These are phyloP conservation scores for Lathronympha strigana DNA, from an alignment of 2,888 invertebrate genomes.

Conservation along the genomic window DNA sequence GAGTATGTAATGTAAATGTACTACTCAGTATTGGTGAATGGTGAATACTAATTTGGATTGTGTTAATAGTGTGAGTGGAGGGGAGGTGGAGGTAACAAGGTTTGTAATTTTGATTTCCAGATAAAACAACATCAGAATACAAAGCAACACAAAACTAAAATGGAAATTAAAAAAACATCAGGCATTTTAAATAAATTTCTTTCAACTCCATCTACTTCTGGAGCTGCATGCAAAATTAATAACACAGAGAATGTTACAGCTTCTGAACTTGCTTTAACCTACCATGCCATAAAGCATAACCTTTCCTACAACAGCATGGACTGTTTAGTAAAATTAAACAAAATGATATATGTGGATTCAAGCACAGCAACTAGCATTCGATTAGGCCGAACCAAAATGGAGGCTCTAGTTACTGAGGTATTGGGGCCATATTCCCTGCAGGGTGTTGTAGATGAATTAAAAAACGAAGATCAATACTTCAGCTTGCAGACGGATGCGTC, in stretches of 20 bases:
- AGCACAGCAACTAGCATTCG: slow-evolving; percentile 45
- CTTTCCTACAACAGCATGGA: slow-evolving; percentile 52
- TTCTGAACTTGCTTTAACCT: slow-evolving; percentile 48
- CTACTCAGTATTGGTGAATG: no score
- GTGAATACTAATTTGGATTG: no score
- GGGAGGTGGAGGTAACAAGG: background rate
- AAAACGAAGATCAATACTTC: slow-evolving; percentile 46
- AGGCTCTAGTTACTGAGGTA: slow-evolving; percentile 50
- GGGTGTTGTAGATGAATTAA: slow-evolving; percentile 47
- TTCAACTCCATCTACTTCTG: slow-evolving; percentile 38
- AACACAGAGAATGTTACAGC: slow-evolving; percentile 41
- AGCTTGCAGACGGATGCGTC: slow-evolving; percentile 52
- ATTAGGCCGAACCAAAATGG: slow-evolving; percentile 51
- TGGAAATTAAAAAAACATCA: slow-evolving; percentile 39
- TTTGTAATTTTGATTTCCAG: slow-evolving; percentile 27
- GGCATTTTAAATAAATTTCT: slow-evolving; percentile 39
- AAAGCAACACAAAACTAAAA: slow-evolving; percentile 41
- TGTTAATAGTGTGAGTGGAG: no score
- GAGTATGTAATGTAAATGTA: no score
- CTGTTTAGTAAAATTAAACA: slow-evolving; percentile 48
- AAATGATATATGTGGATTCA: slow-evolving; percentile 47
- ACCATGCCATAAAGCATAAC: slow-evolving; percentile 53
- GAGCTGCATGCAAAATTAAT: slow-evolving; percentile 15
- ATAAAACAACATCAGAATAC: slow-evolving; percentile 42
- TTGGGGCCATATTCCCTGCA: slow-evolving; percentile 46